Conservation (phyloP, 2,113 vertebrate species). For the Acinonyx jubatus region DNA sequence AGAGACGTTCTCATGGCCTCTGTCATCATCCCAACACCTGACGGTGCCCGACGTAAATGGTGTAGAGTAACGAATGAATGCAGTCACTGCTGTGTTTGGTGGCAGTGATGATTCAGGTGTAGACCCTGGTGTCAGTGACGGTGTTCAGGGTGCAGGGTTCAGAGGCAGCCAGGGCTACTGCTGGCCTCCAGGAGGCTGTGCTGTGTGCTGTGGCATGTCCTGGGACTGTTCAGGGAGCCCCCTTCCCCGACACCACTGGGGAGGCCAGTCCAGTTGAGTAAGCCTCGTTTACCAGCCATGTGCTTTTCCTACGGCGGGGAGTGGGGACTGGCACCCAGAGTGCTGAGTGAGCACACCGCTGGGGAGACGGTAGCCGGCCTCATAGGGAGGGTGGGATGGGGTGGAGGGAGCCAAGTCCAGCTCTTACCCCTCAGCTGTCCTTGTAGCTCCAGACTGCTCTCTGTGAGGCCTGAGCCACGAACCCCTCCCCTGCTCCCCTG, state of each 20-base stretch:
- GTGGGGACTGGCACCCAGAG: not conserved
- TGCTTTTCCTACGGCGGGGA: not conserved
- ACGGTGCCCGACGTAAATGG: not conserved
- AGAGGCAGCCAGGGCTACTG: not conserved
- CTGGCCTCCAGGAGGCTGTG: not conserved
- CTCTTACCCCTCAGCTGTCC: not conserved
- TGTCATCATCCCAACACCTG: not conserved
- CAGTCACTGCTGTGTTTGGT: not conserved
- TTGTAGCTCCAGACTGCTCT: not conserved
- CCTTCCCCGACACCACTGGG: not conserved
- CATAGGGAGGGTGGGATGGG: not conserved
- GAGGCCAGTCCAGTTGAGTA: not conserved
- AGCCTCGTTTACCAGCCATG: not conserved
- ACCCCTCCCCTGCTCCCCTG: not conserved
- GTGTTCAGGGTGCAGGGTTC: not conserved
- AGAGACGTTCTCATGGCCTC: not conserved
- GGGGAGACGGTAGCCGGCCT: too few relatives aligned
- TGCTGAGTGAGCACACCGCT: not conserved
- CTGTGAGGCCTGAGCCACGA: not conserved
- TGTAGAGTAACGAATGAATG: too few relatives aligned
- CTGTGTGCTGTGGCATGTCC: not conserved
- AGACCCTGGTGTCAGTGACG: not conserved
- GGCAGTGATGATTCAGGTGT: not conserved
- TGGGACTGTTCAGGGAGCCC: fast-evolving
- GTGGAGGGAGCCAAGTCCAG: not conserved